Evolutionary conservation across 2,888 invertebrate species (phyloP).

Genomic region (Ellobium chinense): DNA sequence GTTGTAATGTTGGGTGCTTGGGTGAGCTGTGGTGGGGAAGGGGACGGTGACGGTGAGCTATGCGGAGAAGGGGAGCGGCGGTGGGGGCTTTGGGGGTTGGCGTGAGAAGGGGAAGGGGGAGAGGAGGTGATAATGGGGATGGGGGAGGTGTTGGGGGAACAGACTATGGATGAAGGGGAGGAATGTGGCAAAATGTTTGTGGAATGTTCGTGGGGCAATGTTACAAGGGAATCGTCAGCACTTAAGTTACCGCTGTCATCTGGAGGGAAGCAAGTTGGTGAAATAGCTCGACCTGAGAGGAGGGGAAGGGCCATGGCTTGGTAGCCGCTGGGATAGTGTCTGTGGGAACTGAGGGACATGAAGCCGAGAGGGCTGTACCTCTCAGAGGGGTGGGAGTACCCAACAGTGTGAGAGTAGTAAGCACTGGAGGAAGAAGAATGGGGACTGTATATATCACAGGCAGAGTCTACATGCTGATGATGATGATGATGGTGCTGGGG

Average conservation of each 20-base stretch:
- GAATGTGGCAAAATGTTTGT: conserved; percentile 38
- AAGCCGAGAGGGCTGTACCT: conserved; percentile 24
- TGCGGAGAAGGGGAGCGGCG: conserved; percentile 11
- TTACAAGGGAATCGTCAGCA: conserved; percentile 6
- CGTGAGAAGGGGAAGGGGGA: conserved; percentile 35
- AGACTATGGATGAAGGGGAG: conserved; percentile 38
- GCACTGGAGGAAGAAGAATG: neutral
- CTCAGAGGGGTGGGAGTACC: conserved; percentile 9
- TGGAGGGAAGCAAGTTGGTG: conserved; percentile 35
- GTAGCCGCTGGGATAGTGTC: conserved; percentile 21
- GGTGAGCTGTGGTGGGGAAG: conserved; percentile 24
- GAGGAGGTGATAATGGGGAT: conserved; percentile 44
- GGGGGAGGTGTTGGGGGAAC: conserved; percentile 42
- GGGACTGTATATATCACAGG: conserved; percentile 40
- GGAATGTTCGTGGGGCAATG: conserved; percentile 29
- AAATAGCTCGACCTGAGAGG: conserved; percentile 32
- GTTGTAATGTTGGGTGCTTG: conserved; percentile 25
- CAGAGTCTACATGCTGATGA: conserved; percentile 6
- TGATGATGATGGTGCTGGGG: conserved; percentile 15
- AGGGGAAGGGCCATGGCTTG: conserved; percentile 36
- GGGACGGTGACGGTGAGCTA: conserved; percentile 17
- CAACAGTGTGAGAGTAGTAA: conserved; percentile 13
- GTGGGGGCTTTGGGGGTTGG: neutral
- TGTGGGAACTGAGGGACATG: conserved; percentile 26
- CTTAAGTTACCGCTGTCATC: conserved; percentile 4